Conservation (phyloP, 2,113 vertebrate genomes). For the Eulacestoma nigropectus region DNA sequence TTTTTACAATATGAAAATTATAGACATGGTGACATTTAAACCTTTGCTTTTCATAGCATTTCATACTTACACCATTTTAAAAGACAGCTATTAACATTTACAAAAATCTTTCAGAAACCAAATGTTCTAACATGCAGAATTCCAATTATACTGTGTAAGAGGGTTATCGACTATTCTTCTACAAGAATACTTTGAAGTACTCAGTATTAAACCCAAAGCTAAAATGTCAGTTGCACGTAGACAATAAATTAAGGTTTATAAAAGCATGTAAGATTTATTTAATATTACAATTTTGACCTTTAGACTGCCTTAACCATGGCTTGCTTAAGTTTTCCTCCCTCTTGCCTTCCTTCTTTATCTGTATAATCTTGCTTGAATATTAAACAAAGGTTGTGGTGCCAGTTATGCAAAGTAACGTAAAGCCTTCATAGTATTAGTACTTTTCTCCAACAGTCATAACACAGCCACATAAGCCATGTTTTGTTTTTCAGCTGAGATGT, state of each 20-base stretch:
- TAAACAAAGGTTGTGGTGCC: constrained; percentile 60
- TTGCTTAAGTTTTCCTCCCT: constrained; percentile 53
- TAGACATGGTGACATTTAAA: constrained; percentile 79
- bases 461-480: background rate
- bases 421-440: background rate
- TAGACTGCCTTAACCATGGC: constrained; percentile 61
- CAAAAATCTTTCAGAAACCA: constrained; percentile 80
- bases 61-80: constrained; percentile 78
- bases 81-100: constrained; percentile 83
- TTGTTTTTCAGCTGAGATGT: background rate
- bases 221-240: constrained; percentile 80
- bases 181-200: constrained; percentile 77
- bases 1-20: constrained; percentile 77
- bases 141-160: constrained; percentile 79
- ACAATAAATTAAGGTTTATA: constrained; percentile 82
- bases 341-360: constrained; percentile 34
- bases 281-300: constrained; percentile 81
- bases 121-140: constrained; percentile 79
- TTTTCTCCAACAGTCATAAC: background rate
- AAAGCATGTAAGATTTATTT: constrained; percentile 79
- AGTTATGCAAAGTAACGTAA: constrained; percentile 32
- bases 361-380: constrained; percentile 58
- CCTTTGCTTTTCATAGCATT: constrained; percentile 81
- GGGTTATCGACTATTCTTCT: constrained; percentile 76
- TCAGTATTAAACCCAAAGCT: constrained; percentile 78